Base-by-base conservation (phyloP, 2,113 vertebrate species). In the Xyliphius kryptos region DNA sequence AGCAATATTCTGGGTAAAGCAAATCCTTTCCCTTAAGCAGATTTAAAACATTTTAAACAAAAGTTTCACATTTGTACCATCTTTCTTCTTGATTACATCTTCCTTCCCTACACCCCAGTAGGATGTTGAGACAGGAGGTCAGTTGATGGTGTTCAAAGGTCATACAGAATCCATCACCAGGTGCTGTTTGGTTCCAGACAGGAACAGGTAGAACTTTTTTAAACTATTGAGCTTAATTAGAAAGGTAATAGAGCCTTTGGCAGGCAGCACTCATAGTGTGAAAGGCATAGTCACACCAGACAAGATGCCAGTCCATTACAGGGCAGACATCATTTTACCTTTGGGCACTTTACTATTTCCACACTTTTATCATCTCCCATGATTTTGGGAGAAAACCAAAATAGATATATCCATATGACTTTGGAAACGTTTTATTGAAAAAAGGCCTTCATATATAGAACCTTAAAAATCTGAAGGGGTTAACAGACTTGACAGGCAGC, bases 131-230 rank as follows among this genome's bases (percentile, higher is more conserved):
- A 68, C 66, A 20, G 66, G 80, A 66, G 16, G 47, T 51, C 53
- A 76, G 37, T 3, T 88, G 61, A 76, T 59, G 22, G 71, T 82
- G 6, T 86, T 86, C 70, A 69, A 81, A 5, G 66, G 72, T 38
- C 86, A 89, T 8, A 56, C 57, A 0, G 79, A 75, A 37, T 79
- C 83, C 12, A 61, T 91, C 68, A 77, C 70, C 3, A 81, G 88
- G 47, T 91, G 88, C 60, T 79, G 65, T 14, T 6, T 83, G 66
- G 82, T 83, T 15, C 77, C 80, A 10, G 82, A 87, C 71, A 82
- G 73, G 68, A 85, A 73, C 81, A 90, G 89, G 89, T 90, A 69
- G 16, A 58, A 8, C 22, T 20, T 51, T 22, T 10, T 32, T 1
- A 32, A 32, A 32, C 7, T 6, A 6, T 6, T 32, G 7, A 32